phyloP scores from a whole-genome alignment of 2,113 vertebrate species.

The Anser cygnoides region DNA sequence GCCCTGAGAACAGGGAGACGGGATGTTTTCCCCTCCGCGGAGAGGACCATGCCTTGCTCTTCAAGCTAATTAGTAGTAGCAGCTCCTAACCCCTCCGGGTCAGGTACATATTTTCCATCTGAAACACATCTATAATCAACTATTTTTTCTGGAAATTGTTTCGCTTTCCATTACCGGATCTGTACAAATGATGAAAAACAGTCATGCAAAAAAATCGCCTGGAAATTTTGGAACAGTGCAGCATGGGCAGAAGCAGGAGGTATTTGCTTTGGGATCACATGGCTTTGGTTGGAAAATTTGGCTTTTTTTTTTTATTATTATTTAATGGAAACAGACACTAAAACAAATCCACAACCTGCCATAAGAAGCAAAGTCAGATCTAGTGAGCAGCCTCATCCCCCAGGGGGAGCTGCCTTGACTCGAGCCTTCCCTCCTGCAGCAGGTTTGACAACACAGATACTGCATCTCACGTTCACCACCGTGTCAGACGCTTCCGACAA shows the following conservation, averaged over 20 bases:
- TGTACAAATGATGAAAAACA: conserved; percentile 47
- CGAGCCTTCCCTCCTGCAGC: neutral
- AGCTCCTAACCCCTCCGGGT: conserved; percentile 52
- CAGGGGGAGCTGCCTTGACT: conserved; percentile 8
- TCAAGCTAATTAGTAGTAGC: conserved; percentile 57
- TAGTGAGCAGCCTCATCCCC: neutral
- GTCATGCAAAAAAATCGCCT: conserved; percentile 31
- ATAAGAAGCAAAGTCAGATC: conserved; percentile 46
- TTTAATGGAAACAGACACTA: neutral
- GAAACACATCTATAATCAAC: conserved; percentile 43
- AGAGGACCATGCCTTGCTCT: conserved; percentile 42
- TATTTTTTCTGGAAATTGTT: conserved; percentile 49
- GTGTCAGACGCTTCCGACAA: neutral
- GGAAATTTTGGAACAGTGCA: conserved; percentile 38
- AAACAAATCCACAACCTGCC: neutral
- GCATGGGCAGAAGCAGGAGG: conserved; percentile 58
- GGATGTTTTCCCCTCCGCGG: neutral
- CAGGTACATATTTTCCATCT: conserved; percentile 52
- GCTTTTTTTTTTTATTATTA: accelerated
- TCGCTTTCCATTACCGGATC: conserved; percentile 37
- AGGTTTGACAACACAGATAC: conserved; percentile 22
- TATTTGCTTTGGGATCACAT: conserved; percentile 63
- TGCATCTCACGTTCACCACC: conserved; percentile 38
- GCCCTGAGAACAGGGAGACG: conserved; percentile 64
- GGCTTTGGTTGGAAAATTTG: conserved; percentile 53